These are phyloP conservation scores for Sinocyclocheilus rhinocerous DNA, from an alignment of 2,113 vertebrate genomes.

Conservation along the genomic window DNA sequence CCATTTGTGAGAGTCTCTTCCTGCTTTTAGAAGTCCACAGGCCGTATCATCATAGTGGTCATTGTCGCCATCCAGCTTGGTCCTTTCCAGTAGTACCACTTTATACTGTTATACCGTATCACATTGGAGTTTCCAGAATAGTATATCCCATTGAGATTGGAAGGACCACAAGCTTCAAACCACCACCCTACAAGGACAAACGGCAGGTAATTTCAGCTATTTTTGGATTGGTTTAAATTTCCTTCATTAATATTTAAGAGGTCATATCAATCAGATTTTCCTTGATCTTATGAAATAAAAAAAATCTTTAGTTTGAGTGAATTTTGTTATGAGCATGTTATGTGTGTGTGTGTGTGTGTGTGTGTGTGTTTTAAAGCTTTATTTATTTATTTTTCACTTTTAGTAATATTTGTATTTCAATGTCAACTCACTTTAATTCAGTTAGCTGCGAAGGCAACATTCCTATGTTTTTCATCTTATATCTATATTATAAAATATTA, in stretches of 20 bases:
- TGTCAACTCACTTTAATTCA: not conserved
- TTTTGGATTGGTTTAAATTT: not conserved
- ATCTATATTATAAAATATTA: not conserved
- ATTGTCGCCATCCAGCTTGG: constrained; percentile 74
- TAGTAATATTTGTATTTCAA: not conserved
- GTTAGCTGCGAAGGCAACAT: not conserved
- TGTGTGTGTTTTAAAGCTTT: not conserved
- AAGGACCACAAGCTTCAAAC: constrained; percentile 85
- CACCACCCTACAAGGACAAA: constrained; percentile 77
- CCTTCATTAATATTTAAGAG: not conserved
- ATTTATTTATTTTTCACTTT: not conserved
- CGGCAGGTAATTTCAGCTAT: constrained; percentile 14
- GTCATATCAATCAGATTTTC: not conserved
- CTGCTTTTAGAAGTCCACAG: constrained; percentile 73
- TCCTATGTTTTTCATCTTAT: not conserved
- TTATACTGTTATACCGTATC: constrained; percentile 81
- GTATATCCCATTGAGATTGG: constrained; percentile 83
- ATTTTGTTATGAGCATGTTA: no score
- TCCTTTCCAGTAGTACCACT: constrained; percentile 88
- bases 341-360: no score
- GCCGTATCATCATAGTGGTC: constrained; percentile 84
- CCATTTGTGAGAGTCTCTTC: not conserved
- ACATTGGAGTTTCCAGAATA: constrained; percentile 72
- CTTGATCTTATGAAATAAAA: not conserved
- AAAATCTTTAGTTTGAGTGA: not conserved